Evolutionary conservation across 1,140 invertebrate species (phyloP).

Genomic region (Dermatophagoides farinae): DNA sequence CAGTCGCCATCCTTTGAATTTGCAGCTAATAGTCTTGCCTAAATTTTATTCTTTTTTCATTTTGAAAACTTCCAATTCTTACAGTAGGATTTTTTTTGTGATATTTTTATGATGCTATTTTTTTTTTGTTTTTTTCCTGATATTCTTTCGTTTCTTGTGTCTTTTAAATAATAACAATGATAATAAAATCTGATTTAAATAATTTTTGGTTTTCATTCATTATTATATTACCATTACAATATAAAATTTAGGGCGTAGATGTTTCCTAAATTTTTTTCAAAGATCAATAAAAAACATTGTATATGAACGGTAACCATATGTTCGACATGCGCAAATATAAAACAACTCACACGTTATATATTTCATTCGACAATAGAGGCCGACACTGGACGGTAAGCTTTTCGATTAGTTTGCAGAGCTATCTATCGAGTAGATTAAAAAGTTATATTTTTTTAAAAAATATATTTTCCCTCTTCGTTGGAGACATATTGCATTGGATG

Average conservation of each 20-base stretch:
- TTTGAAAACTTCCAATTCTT: too few species aligned
- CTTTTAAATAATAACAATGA: not conserved
- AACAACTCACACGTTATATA: not conserved
- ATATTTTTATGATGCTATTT: not conserved
- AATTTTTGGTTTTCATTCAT: not conserved
- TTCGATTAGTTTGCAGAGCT: not conserved
- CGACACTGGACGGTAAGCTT: not conserved
- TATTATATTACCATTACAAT: not conserved
- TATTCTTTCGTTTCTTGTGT: not conserved
- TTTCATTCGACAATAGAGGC: not conserved
- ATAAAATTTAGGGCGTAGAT: not conserved
- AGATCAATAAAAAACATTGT: not conserved
- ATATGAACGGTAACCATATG: not conserved
- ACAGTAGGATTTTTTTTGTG: too few species aligned
- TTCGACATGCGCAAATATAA: not conserved
- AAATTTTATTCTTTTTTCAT: too few species aligned
- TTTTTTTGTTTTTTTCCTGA: not conserved
- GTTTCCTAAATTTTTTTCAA: not conserved
- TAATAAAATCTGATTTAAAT: not conserved
- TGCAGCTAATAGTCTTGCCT: too few species aligned
- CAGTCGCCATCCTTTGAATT: too few species aligned
- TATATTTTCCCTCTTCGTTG: too few species aligned
- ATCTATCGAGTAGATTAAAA: too few species aligned
- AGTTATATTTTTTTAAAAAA: too few species aligned
- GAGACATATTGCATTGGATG: too few species aligned